Conservation (phyloP, 2,113 vertebrate species). For the Delphinapterus leucas region DNA sequence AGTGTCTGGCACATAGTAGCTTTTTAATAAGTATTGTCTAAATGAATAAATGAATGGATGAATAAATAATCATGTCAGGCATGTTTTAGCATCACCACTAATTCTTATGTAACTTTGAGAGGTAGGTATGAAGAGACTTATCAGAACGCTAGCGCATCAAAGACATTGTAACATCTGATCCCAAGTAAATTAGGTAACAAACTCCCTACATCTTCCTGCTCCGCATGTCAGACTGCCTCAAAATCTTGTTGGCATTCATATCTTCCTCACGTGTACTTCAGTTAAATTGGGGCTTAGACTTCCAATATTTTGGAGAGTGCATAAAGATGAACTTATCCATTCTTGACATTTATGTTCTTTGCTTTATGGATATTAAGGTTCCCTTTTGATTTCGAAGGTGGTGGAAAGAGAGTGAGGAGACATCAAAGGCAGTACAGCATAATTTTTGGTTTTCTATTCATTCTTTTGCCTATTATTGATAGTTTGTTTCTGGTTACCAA, state of each 20-base stretch:
- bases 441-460: not conserved
- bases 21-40: not conserved
- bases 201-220: not conserved
- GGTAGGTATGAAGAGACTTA: not conserved
- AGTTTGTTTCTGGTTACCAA: not conserved
- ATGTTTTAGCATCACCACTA: not conserved
- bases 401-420: not conserved
- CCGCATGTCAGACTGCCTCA: no score
- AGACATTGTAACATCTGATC: not conserved
- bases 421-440: not conserved
- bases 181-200: not conserved
- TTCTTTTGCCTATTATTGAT: not conserved
- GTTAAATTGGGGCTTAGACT: not conserved
- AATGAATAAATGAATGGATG: not conserved
- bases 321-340: not conserved
- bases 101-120: not conserved
- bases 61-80: not conserved
- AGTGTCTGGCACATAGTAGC: not conserved
- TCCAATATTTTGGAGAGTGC: not conserved
- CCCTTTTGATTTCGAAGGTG: not conserved
- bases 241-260: not conserved
- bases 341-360: not conserved
- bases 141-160: not conserved
- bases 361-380: not conserved
- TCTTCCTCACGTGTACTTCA: not conserved